Conservation (phyloP, 2,113 vertebrate genomes). For the Pteruthius melanotis region DNA sequence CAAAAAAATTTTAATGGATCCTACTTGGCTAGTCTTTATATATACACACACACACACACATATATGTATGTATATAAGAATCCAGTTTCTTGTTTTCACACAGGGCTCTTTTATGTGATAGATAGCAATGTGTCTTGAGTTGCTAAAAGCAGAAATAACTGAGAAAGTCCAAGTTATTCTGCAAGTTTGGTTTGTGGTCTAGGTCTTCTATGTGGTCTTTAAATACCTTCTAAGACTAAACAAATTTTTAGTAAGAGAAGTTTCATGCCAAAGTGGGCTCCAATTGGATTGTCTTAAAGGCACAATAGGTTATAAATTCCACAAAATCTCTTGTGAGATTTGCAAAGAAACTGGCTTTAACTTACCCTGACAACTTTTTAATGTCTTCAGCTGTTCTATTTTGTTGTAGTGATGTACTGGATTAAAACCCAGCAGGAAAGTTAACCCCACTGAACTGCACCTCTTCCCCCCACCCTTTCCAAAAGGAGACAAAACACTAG, state of each 20-base stretch:
- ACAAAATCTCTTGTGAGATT: not conserved
- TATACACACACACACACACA: not conserved
- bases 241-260: not conserved
- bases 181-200: not conserved
- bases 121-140: not conserved
- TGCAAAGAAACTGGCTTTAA: not conserved
- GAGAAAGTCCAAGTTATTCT: not conserved
- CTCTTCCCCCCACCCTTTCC: not conserved
- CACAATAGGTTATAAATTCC: not conserved
- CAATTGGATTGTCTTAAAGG: not conserved
- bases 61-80: not conserved
- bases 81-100: not conserved
- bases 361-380: not conserved
- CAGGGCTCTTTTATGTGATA: not conserved
- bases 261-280: not conserved
- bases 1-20: not conserved
- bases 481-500: not conserved
- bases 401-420: not conserved
- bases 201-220: accelerated
- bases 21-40: not conserved
- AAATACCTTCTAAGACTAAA: not conserved
- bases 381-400: not conserved
- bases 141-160: not conserved
- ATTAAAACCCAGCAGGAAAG: not conserved
- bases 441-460: not conserved